phyloP scores from a whole-genome alignment of 1,140 invertebrate genomes.

The Pseudomyrmex sp. region DNA sequence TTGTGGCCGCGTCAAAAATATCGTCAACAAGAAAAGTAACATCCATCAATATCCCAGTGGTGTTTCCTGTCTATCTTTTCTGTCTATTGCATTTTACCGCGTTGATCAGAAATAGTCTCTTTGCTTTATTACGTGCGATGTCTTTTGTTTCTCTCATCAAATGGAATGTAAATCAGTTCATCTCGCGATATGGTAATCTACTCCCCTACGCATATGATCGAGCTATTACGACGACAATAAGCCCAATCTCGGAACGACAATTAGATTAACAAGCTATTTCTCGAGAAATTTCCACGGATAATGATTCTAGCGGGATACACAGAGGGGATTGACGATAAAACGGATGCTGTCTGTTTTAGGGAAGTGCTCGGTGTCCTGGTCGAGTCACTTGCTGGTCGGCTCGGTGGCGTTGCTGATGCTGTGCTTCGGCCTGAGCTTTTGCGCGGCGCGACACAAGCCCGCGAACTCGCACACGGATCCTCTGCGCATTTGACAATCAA shows the following conservation, averaged over 20 bases:
- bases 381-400: slow-evolving; percentile 87
- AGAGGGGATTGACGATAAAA: slow-evolving; percentile 33
- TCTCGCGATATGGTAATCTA: not conserved
- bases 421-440: slow-evolving; percentile 87
- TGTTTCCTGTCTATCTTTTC: no score
- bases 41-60: not conserved
- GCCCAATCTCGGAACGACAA: slow-evolving; percentile 15
- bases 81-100: not conserved
- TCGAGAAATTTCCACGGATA: not conserved
- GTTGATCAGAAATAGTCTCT: not conserved
- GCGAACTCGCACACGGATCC: slow-evolving; percentile 77
- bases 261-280: slow-evolving; percentile 23
- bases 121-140: not conserved
- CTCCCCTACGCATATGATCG: not conserved
- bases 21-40: not conserved
- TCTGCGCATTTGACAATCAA: slow-evolving; percentile 83
- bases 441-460: slow-evolving; percentile 84
- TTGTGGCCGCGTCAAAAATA: not conserved
- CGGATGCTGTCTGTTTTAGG: slow-evolving; percentile 83
- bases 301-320: not conserved
- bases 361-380: slow-evolving; percentile 88
- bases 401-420: slow-evolving; percentile 86
- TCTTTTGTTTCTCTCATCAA: not conserved
- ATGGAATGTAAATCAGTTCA: not conserved
- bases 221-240: slow-evolving; percentile 9